Percentiles rank a stretch among this genome's conserved stretches.
Conservation (phyloP, 2,797 vertebrate species). For the Rhinoraja longicauda region DNA sequence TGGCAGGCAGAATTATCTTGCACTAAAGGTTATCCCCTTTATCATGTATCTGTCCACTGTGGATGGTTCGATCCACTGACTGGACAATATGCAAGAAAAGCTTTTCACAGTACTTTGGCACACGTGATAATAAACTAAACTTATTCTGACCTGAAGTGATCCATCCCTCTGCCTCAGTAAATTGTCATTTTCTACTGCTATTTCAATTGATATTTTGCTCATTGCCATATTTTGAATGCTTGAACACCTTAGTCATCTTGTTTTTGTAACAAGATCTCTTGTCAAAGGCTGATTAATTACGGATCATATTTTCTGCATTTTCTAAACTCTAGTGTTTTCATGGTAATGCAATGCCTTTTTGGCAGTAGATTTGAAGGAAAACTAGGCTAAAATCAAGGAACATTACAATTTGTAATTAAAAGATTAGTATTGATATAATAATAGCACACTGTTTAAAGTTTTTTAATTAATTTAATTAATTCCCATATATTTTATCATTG, state of each 20-base stretch:
- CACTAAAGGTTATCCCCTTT: too few species aligned
- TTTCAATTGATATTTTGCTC: background rate
- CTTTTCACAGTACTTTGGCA: too few species aligned
- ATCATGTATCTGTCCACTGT: too few species aligned
- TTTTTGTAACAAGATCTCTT: constrained; percentile 11
- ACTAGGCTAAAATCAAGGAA: background rate
- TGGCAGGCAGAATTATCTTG: background rate
- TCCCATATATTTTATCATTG: background rate
- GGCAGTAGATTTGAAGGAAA: background rate
- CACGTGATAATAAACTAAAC: too few species aligned
- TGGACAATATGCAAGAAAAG: too few species aligned
- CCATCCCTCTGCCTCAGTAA: background rate
- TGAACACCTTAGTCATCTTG: background rate
- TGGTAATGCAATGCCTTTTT: background rate
- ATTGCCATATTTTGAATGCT: background rate
- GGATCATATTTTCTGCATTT: background rate
- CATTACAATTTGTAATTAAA: background rate
- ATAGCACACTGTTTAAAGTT: background rate
- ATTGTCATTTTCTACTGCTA: background rate
- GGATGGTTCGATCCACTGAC: too few species aligned
- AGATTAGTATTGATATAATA: background rate
- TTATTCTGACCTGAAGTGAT: background rate
- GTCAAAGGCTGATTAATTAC: background rate
- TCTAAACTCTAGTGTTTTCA: background rate
- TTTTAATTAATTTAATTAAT: background rate